Conservation (phyloP, 1,140 invertebrate genomes). For the Hirudo medicinalis region DNA sequence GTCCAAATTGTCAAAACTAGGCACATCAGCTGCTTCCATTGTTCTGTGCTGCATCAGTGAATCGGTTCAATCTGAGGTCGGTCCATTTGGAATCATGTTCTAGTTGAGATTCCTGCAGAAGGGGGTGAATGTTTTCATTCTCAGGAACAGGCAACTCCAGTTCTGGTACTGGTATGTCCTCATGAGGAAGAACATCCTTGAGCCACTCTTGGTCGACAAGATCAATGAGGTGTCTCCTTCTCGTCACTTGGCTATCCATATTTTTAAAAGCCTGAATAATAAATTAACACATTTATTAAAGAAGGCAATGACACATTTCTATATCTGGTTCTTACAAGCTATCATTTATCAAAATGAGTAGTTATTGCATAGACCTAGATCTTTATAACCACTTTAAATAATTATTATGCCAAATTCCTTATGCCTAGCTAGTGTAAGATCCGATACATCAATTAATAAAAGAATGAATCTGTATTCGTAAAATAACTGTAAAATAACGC, state of each 20-base stretch:
- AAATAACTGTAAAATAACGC: too few relatives aligned
- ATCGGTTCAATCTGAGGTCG: not conserved
- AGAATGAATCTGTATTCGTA: too few relatives aligned
- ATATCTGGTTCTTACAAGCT: too few relatives aligned
- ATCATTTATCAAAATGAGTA: too few relatives aligned
- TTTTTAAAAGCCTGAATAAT: not conserved
- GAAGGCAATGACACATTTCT: not conserved
- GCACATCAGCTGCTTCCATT: too few relatives aligned
- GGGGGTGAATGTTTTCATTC: constrained; percentile 19
- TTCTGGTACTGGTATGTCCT: constrained; percentile 74
- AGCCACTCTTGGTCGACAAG: constrained; percentile 79
- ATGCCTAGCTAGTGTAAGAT: too few relatives aligned
- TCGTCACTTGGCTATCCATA: constrained; percentile 16
- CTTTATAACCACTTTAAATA: too few relatives aligned
- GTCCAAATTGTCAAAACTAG: too few relatives aligned
- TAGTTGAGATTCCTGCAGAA: not conserved
- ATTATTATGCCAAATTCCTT: too few relatives aligned
- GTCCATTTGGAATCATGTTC: constrained; percentile 5
- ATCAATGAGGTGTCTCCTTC: constrained; percentile 50
- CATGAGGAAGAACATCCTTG: constrained; percentile 65
- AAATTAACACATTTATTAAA: not conserved
- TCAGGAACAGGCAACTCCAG: constrained; percentile 81
- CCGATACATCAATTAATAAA: too few relatives aligned
- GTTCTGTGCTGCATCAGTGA: not conserved
- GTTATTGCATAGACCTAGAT: too few relatives aligned